phyloP scores from a whole-genome alignment of 2,888 invertebrate species.

The Acrobasis suavella region DNA sequence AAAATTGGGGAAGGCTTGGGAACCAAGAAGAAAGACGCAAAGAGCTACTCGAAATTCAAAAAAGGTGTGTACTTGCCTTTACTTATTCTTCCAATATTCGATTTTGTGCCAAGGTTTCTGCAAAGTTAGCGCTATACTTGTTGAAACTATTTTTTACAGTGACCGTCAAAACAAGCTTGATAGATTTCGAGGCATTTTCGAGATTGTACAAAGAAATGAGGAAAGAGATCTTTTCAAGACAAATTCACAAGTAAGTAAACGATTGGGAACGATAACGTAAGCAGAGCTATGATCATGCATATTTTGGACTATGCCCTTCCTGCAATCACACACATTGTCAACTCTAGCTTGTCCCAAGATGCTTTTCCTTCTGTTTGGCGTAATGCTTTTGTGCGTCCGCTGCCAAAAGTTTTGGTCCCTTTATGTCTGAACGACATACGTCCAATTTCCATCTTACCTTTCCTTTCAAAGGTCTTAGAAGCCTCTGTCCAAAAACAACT shows the following conservation, averaged over 20 bases:
- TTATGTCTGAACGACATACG: too few species aligned
- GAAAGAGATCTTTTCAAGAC: constrained; percentile 34
- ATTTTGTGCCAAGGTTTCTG: neutral
- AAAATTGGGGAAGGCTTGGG: constrained; percentile 63
- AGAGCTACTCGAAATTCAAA: constrained; percentile 80
- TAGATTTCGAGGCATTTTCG: constrained; percentile 76
- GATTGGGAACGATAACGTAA: too few species aligned
- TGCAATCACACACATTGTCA: too few species aligned
- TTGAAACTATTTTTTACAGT: constrained; percentile 54
- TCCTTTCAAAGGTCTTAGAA: too few species aligned
- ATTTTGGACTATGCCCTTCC: too few species aligned
- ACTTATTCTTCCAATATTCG: neutral
- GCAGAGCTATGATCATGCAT: too few species aligned
- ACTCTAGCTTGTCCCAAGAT: too few species aligned
- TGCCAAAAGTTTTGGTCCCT: too few species aligned
- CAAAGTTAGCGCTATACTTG: neutral
- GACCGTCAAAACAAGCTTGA: constrained; percentile 73
- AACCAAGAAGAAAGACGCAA: constrained; percentile 80
- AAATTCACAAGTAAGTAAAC: constrained; percentile 34
- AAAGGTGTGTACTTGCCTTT: constrained; percentile 65
- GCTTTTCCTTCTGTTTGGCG: too few species aligned
- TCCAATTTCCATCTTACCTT: too few species aligned
- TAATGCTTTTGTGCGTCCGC: too few species aligned
- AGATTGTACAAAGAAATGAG: constrained; percentile 59
- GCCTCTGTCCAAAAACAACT: too few species aligned